Conservation (phyloP, 2,797 vertebrate species). For the Tragelaphus oryx region DNA sequence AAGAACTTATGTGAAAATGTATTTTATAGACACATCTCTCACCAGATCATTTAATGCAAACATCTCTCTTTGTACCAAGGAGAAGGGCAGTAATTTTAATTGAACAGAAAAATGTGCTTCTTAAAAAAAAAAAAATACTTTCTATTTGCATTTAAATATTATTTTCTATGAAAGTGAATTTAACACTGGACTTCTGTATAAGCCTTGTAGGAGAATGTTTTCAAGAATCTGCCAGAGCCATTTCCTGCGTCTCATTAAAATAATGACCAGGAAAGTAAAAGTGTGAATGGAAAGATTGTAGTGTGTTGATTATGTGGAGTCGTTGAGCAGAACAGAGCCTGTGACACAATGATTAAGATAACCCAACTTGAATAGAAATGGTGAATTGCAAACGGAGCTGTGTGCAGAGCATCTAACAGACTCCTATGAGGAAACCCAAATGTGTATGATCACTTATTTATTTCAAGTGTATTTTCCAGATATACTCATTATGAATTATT, state of each 20-base stretch:
- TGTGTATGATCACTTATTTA: neutral
- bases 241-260: neutral
- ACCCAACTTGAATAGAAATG: neutral
- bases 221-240: neutral
- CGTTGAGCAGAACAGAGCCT: neutral
- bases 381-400: neutral
- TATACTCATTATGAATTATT: neutral
- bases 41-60: neutral
- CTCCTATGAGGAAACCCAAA: neutral
- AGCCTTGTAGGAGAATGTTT: neutral
- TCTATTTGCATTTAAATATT: slow-evolving; percentile 19
- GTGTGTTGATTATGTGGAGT: neutral
- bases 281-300: neutral
- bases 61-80: neutral
- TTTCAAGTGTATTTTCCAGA: neutral
- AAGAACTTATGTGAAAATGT: neutral
- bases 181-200: neutral
- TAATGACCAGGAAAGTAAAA: neutral
- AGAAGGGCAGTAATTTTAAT: neutral
- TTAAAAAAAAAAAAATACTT: neutral
- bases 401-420: neutral
- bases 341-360: neutral
- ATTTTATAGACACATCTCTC: neutral
- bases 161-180: neutral
- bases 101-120: neutral